Evolutionary conservation across 2,113 vertebrate species (phyloP).

Genomic region (Channa maculata): DNA sequence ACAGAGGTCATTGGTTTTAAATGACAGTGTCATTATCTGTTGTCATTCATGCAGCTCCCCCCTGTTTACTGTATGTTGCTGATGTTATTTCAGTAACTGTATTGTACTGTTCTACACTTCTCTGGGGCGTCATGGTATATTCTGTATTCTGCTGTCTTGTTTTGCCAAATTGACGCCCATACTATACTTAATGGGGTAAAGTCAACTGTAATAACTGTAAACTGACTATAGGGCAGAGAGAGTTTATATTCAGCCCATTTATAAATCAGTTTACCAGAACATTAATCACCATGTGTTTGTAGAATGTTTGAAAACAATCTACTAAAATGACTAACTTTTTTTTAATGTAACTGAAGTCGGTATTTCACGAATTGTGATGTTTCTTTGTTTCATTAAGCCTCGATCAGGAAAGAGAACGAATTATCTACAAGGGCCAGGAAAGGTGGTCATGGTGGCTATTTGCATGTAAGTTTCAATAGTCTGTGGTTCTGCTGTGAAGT

Average conservation of each 20-base stretch:
- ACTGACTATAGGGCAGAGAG: not conserved
- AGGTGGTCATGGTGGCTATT: slow-evolving; percentile 98
- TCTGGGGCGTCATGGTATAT: slow-evolving; percentile 36
- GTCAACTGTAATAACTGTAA: not conserved
- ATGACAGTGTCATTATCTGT: slow-evolving; percentile 40
- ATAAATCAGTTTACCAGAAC: too few species aligned
- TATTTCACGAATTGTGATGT: not conserved
- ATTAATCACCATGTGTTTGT: too few species aligned
- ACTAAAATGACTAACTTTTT: not conserved
- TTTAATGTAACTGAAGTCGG: not conserved
- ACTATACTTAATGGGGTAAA: not conserved
- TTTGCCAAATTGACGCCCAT: not conserved
- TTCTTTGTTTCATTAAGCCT: slow-evolving; percentile 82
- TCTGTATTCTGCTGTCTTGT: slow-evolving; percentile 37
- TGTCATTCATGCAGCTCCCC: slow-evolving; percentile 35
- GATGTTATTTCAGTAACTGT: slow-evolving; percentile 24
- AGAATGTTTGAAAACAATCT: too few species aligned
- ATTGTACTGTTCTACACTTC: slow-evolving; percentile 18
- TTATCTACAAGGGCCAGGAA: slow-evolving; percentile 95
- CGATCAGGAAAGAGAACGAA: slow-evolving; percentile 87
- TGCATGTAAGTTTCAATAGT: slow-evolving; percentile 92
- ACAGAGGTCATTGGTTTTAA: slow-evolving; percentile 40
- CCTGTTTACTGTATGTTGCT: slow-evolving; percentile 27
- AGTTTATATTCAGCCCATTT: too few species aligned
- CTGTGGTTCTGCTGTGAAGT: not conserved